phyloP scores from a whole-genome alignment of 2,797 vertebrate genomes.

The Gallinago nigripennis region DNA sequence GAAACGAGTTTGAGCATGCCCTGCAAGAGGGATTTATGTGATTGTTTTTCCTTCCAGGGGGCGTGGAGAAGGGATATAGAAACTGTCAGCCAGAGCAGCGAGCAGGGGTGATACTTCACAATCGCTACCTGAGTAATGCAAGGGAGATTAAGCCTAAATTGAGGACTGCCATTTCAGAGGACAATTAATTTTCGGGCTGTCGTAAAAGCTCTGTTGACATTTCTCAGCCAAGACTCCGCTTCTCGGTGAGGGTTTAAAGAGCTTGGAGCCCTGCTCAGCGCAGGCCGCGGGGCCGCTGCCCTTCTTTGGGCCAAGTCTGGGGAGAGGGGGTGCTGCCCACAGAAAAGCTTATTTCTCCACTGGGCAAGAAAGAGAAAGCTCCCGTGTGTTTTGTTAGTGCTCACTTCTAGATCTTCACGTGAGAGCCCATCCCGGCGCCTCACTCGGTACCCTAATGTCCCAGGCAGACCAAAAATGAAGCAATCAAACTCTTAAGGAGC shows the following conservation, averaged over 20 bases:
- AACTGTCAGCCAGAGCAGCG: conserved; percentile 34
- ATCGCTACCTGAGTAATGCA: conserved; percentile 57
- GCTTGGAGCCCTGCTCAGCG: neutral
- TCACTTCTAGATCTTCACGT: neutral
- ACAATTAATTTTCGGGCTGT: conserved; percentile 51
- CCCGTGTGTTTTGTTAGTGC: neutral
- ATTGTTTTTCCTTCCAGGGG: conserved; percentile 65
- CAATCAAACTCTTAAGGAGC: neutral
- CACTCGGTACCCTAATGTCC: fast-evolving
- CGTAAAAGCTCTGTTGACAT: conserved; percentile 47
- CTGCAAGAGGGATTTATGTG: conserved; percentile 60
- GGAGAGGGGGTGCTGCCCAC: neutral
- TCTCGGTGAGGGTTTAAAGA: conserved; percentile 9
- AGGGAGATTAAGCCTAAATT: conserved; percentile 50
- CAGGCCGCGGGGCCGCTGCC: neutral
- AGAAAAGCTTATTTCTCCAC: neutral
- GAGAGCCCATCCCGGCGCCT: neutral
- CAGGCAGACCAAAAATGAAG: neutral
- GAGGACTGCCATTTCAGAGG: conserved; percentile 49
- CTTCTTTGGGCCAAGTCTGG: neutral
- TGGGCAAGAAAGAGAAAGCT: neutral
- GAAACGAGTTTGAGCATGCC: conserved; percentile 54
- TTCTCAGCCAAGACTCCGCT: conserved; percentile 28
- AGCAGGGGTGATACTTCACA: conserved; percentile 47
- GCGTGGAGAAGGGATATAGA: conserved; percentile 45